Conservation (phyloP, 1,140 invertebrate species). For the Drosophila mauritiana region DNA sequence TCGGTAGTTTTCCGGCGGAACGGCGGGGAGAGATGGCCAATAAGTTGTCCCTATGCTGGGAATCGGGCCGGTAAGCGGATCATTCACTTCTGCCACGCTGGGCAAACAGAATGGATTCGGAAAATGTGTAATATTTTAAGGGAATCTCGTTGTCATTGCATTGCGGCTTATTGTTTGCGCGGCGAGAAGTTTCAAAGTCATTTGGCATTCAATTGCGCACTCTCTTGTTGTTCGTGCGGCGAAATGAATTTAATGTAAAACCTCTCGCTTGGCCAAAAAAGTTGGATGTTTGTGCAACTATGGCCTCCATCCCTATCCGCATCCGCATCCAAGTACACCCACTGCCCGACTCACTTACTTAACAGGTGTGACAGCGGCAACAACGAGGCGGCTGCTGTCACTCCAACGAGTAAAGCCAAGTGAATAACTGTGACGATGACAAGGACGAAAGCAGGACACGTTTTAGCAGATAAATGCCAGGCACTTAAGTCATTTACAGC, state of each 20-base stretch:
- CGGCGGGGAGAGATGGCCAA: background rate
- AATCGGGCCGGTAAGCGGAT: constrained; percentile 21
- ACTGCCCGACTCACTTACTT: constrained; percentile 28
- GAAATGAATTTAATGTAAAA: constrained; percentile 80
- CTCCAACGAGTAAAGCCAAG: constrained; percentile 42
- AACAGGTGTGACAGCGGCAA: constrained; percentile 64
- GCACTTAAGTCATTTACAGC: constrained; percentile 78
- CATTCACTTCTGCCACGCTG: constrained; percentile 42
- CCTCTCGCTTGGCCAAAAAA: constrained; percentile 51
- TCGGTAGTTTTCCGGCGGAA: background rate
- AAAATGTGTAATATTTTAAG: constrained; percentile 23
- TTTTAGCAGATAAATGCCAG: constrained; percentile 77
- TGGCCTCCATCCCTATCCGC: background rate
- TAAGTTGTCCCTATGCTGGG: background rate
- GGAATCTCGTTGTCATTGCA: constrained; percentile 39
- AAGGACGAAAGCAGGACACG: constrained; percentile 49
- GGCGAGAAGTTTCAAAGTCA: constrained; percentile 67
- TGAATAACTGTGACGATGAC: constrained; percentile 56
- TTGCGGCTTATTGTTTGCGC: constrained; percentile 26
- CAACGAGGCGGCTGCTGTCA: constrained; percentile 9
- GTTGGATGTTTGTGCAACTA: constrained; percentile 52
- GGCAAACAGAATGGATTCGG: constrained; percentile 38
- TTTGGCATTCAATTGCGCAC: constrained; percentile 68
- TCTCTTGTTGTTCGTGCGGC: constrained; percentile 37
- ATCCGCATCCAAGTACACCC: background rate